Conservation (phyloP, 2,797 vertebrate genomes). For the Rhinatrema bivittatum region DNA sequence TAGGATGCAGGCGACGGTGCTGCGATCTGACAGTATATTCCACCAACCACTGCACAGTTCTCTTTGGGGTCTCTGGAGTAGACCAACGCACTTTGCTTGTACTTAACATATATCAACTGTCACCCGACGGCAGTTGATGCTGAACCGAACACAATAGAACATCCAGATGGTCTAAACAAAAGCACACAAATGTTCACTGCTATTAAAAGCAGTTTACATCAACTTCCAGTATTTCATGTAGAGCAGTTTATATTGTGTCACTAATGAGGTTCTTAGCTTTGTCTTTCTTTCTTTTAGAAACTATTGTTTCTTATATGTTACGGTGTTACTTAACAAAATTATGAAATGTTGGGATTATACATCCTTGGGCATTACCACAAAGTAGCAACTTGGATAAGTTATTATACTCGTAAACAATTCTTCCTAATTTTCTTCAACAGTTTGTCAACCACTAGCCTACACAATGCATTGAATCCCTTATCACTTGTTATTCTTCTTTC, state of each 20-base stretch:
- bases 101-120: constrained; percentile 74
- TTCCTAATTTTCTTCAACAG: too few species aligned
- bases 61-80: constrained; percentile 52
- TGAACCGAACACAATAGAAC: constrained; percentile 67
- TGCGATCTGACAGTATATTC: constrained; percentile 42
- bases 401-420: constrained; percentile 24
- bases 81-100: constrained; percentile 54
- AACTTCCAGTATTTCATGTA: constrained; percentile 66
- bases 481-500: too few species aligned
- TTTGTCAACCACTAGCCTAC: fast-evolving
- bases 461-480: too few species aligned
- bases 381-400: too few species aligned
- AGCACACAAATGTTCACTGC: constrained; percentile 65
- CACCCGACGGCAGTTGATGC: constrained; percentile 54
- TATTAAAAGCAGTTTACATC: constrained; percentile 84
- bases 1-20: constrained; percentile 49
- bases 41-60: constrained; percentile 46
- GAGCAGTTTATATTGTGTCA: constrained; percentile 60
- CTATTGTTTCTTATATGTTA: too few species aligned
- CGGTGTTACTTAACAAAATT: too few species aligned
- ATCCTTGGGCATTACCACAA: too few species aligned
- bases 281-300: constrained; percentile 24
- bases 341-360: too few species aligned
- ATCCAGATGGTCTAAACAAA: constrained; percentile 85
- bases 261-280: constrained; percentile 35